Base-by-base conservation (phyloP, 1,140 invertebrate genomes). In the Nephotettix cincticeps region DNA sequence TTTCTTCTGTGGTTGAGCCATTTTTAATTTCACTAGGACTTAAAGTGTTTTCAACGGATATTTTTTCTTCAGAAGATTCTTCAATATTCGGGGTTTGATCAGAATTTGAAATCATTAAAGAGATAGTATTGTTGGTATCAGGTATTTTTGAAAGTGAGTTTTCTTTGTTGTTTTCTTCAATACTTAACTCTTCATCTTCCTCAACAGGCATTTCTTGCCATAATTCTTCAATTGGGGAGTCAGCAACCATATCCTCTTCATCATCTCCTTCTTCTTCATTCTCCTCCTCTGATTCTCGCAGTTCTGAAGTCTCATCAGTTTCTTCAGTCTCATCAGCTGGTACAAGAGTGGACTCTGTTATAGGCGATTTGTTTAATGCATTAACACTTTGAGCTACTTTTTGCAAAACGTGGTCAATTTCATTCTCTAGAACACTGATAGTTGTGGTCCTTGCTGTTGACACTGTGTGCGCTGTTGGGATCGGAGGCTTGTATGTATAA, bases 251-350 rank as follows among this genome's bases (percentile, higher is more conserved):
- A 2, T 68, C 65, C 32, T 71, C 61, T 70, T 56, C 32, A n/a
- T 43, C 45, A 4, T 69, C 45, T 43, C 51, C 61, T 11, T 71
- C 28, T 43, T 73, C 72, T 36, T 29, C 45, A 19, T 45, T 47
- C 27, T 63, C 66, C n/a, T 68, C 64, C 17, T 45, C 68, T 65
- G 67, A 27, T 71, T 71, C 70, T 14, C 47, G 29, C 6, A 71
- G 25, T 25, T 61, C 71, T 25, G 63, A 13, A 9, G n/a, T 54
- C 47, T 19, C n/a, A n/a, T n/a, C n/a, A n/a, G n/a, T n/a, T 3
- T 36, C 47, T 14, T n/a, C 43, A 19, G 13, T 40, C 28, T 36
- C 4, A 1, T 66, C 21, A 47, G 19, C 2, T 13, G 13, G 17
- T 30, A n/a, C 3, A 23, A 14, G 11, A 54, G 29, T 29, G 27